Evolutionary conservation across 2,113 vertebrate species (phyloP).

Genomic region (Zosterops borbonicus): DNA sequence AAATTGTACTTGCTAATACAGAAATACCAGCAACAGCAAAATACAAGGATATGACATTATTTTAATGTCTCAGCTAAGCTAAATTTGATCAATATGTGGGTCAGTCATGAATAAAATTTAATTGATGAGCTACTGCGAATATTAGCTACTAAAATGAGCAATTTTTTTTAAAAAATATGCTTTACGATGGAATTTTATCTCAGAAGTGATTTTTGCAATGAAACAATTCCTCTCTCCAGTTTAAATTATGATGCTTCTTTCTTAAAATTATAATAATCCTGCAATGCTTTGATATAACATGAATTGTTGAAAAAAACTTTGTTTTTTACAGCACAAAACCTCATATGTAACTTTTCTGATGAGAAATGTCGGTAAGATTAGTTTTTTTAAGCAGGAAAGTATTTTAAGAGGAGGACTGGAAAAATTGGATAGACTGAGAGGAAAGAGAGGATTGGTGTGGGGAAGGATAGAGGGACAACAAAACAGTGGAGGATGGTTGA

Average conservation of each 20-base stretch:
- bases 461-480: background rate
- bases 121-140: background rate
- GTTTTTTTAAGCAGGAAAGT: background rate
- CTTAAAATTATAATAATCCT: background rate
- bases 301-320: background rate
- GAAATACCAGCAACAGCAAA: background rate
- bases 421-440: background rate
- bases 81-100: background rate
- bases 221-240: background rate
- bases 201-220: background rate
- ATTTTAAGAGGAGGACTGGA: background rate
- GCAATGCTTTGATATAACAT: background rate
- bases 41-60: background rate
- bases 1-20: background rate
- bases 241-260: background rate
- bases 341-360: background rate
- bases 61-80: background rate
- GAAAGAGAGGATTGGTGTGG: background rate
- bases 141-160: background rate
- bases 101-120: background rate
- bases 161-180: background rate
- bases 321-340: background rate
- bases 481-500: background rate
- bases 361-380: background rate
- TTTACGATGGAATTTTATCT: background rate